A percentile compares a stretch with the other conserved stretches of the same genome.
Conservation (phyloP, 2,888 invertebrate species). For the Drosophila austrosaltans region DNA sequence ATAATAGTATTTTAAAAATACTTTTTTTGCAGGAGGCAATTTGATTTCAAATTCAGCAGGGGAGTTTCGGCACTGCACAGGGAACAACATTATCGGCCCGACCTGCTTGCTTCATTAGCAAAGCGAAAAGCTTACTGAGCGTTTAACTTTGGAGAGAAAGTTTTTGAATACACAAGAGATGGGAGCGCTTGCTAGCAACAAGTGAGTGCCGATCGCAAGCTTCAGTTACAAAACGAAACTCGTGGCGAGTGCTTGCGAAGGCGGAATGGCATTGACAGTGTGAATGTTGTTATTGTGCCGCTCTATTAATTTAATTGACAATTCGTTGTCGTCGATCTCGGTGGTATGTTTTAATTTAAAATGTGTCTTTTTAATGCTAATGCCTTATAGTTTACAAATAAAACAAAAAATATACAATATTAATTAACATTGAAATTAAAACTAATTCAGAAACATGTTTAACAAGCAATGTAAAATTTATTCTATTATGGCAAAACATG, state of each 20-base stretch:
- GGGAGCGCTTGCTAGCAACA: conserved; percentile 25
- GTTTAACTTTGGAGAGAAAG: conserved; percentile 28
- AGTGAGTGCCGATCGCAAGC: conserved; percentile 16
- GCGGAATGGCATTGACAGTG: conserved; percentile 26
- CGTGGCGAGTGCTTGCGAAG: conserved; percentile 26
- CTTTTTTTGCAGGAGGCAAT: too few species aligned
- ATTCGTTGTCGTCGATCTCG: conserved; percentile 28
- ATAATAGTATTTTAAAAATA: too few species aligned
- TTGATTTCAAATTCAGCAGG: too few species aligned
- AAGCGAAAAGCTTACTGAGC: background rate
- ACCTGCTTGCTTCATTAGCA: background rate
- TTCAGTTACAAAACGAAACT: conserved; percentile 35
- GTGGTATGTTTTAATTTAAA: conserved; percentile 44
- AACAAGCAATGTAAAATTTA: background rate
- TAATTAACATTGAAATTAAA: conserved; percentile 30
- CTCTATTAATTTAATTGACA: conserved; percentile 39
- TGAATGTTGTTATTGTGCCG: conserved; percentile 25
- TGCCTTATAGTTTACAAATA: conserved; percentile 61
- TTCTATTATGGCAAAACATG: conserved; percentile 21
- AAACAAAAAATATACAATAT: conserved; percentile 14
- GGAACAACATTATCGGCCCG: background rate
- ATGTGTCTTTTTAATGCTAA: conserved; percentile 45
- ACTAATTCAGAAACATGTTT: conserved; percentile 10
- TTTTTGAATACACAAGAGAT: conserved; percentile 10
- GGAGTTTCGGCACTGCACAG: background rate